phyloP scores from a whole-genome alignment of 2,797 vertebrate genomes.

The Anas bahamensis region DNA sequence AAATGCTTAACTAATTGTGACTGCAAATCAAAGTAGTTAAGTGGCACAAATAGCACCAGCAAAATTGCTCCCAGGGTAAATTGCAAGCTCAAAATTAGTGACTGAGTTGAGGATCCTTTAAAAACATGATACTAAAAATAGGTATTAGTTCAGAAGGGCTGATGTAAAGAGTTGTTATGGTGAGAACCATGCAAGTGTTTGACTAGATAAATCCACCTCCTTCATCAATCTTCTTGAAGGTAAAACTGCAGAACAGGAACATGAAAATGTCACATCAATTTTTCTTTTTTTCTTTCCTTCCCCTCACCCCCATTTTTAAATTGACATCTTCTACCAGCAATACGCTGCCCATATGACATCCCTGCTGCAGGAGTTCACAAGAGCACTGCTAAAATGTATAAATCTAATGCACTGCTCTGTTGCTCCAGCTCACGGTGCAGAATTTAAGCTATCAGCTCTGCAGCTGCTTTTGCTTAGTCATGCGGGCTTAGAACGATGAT shows the following conservation, averaged over 20 bases:
- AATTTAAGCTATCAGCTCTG: background rate
- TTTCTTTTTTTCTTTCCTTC: background rate
- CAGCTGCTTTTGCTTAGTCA: background rate
- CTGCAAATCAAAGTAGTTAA: background rate
- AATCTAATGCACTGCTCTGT: too few relatives aligned
- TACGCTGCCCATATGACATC: background rate
- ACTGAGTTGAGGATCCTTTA: constrained; percentile 4
- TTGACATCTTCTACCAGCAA: background rate
- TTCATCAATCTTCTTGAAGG: background rate
- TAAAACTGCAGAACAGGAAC: background rate
- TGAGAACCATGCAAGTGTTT: background rate
- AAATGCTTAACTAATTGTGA: background rate
- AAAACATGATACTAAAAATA: constrained; percentile 20
- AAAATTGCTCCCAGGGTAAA: constrained; percentile 8
- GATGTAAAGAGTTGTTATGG: background rate
- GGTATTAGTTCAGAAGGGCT: background rate
- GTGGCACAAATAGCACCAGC: background rate
- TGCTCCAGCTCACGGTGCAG: background rate
- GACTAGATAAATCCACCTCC: background rate
- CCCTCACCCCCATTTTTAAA: background rate
- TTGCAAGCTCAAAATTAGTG: background rate
- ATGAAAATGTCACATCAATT: background rate
- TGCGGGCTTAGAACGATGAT: background rate
- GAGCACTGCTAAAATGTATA: background rate
- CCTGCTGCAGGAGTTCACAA: background rate